These are phyloP conservation scores for Pseudopipra pipra DNA, from an alignment of 2,113 vertebrate genomes.

Conservation along the genomic window DNA sequence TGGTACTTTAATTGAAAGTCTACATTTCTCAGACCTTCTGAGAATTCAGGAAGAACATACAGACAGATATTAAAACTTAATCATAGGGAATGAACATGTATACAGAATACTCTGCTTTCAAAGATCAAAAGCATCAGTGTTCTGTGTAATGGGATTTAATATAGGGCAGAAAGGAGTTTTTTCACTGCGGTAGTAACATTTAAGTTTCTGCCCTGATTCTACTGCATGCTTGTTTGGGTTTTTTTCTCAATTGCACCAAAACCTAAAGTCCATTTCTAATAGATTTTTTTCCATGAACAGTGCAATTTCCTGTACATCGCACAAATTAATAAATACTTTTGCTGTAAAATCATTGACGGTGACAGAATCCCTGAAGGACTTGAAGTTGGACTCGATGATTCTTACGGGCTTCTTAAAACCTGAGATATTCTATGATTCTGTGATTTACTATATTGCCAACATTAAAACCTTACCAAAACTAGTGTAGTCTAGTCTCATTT, in stretches of 20 bases:
- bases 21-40: background rate
- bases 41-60: background rate
- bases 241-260: background rate
- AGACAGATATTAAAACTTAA: background rate
- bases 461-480: background rate
- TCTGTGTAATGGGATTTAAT: background rate
- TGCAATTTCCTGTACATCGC: background rate
- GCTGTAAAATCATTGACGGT: background rate
- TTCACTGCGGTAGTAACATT: background rate
- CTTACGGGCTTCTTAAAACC: background rate
- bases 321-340: background rate
- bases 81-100: background rate
- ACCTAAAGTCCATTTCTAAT: background rate
- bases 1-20: background rate
- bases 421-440: background rate
- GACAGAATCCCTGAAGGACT: background rate
- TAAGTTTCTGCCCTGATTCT: background rate
- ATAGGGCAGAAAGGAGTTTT: background rate
- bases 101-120: background rate
- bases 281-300: background rate
- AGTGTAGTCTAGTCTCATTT: background rate
- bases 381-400: background rate
- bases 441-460: background rate
- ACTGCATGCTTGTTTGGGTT: accelerated
- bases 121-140: background rate